A percentile compares a stretch with the other conserved stretches of the same genome.
These are phyloP conservation scores for Calypte anna DNA, from an alignment of 2,113 vertebrate species.

Conservation along the genomic window DNA sequence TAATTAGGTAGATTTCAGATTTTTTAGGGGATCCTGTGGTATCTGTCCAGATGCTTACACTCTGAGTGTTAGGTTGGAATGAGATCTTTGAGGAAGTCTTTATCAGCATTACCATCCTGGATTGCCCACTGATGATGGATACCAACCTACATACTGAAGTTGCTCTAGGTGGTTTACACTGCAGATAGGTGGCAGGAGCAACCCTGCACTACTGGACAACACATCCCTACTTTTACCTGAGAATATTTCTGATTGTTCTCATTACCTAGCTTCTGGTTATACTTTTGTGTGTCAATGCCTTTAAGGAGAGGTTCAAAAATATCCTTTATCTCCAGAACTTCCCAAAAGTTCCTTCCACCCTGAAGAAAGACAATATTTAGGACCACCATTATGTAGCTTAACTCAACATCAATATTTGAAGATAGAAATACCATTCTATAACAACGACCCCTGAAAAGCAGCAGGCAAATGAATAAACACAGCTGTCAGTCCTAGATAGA, in stretches of 20 bases:
- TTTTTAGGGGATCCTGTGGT: neutral
- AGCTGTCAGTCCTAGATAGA: neutral
- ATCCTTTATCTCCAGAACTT: neutral
- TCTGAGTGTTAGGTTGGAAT: fast-evolving
- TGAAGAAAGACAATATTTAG: neutral
- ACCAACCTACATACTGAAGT: neutral
- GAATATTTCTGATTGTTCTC: neutral
- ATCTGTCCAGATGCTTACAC: neutral
- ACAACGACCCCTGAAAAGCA: neutral
- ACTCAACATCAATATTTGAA: neutral
- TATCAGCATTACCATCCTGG: neutral
- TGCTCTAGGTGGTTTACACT: neutral
- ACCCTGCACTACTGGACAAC: neutral
- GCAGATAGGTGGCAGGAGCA: neutral
- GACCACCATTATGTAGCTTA: neutral
- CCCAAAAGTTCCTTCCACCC: fast-evolving
- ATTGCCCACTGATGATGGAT: neutral
- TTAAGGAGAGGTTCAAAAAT: neutral
- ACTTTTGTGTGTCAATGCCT: neutral
- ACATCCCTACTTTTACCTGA: neutral
- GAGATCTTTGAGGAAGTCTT: neutral
- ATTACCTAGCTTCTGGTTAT: neutral
- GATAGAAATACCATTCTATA: neutral
- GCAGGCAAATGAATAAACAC: constrained; percentile 23
- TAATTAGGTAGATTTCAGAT: neutral